Conservation (phyloP, 2,797 vertebrate genomes). For the Heteromormyrus szaboi region DNA sequence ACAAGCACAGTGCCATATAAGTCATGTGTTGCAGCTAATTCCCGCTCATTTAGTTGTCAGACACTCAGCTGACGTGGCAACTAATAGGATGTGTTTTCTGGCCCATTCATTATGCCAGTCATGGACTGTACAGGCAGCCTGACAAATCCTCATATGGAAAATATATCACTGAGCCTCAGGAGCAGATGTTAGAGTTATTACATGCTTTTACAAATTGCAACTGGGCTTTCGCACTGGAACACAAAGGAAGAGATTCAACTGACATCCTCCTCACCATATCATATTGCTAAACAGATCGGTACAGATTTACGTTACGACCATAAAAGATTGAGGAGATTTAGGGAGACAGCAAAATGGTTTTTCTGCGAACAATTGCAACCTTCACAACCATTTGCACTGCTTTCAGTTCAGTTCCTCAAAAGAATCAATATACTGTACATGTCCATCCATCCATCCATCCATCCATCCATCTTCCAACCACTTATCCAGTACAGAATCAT, state of each 20-base stretch:
- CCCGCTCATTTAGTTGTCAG: slow-evolving; percentile 30
- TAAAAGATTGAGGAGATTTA: slow-evolving; percentile 44
- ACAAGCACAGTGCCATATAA: neutral
- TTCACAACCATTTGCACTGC: neutral
- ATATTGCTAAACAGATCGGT: slow-evolving; percentile 32
- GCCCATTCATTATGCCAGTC: slow-evolving; percentile 34
- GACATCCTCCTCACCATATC: neutral
- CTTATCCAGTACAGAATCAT: neutral
- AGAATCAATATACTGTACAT: neutral
- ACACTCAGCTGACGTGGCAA: slow-evolving; percentile 29
- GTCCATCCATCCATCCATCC: neutral
- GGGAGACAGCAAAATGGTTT: neutral
- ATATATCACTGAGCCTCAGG: neutral
- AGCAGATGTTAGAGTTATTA: slow-evolving; percentile 8
- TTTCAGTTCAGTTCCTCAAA: neutral
- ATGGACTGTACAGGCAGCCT: neutral
- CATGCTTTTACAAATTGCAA: slow-evolving; percentile 7
- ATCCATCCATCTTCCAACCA: neutral
- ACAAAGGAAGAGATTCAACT: neutral
- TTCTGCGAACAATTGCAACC: neutral
- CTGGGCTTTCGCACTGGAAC: neutral
- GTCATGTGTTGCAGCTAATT: slow-evolving; percentile 21
- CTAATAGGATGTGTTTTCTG: slow-evolving; percentile 42
- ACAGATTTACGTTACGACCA: slow-evolving; percentile 33
- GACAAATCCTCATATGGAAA: slow-evolving; percentile 14